Conservation (phyloP, 2,113 vertebrate genomes). For the Silurus glanis region DNA sequence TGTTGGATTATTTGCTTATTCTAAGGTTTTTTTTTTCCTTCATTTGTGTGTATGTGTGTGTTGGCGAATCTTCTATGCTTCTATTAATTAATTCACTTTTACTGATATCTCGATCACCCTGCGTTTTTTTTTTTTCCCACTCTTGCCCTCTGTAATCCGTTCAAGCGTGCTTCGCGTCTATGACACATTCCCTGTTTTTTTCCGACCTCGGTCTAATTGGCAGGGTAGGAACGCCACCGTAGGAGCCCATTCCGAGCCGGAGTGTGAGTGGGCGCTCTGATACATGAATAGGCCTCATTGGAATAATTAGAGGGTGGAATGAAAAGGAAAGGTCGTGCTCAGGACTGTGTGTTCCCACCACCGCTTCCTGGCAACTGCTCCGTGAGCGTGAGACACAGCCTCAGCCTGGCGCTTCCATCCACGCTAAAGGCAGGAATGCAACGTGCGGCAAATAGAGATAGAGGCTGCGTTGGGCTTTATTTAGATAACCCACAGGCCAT, state of each 20-base stretch:
- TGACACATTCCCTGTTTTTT: slow-evolving; percentile 28
- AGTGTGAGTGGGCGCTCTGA: slow-evolving; percentile 23
- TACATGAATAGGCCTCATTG: slow-evolving; percentile 31
- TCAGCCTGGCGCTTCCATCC: not conserved
- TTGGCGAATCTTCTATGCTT: not conserved
- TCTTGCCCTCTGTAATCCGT: not conserved
- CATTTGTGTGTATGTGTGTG: not conserved
- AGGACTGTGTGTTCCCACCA: slow-evolving; percentile 8
- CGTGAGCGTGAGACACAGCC: slow-evolving; percentile 9
- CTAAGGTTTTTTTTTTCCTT: not conserved
- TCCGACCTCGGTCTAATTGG: slow-evolving; percentile 32
- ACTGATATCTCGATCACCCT: not conserved
- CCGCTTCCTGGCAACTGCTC: not conserved
- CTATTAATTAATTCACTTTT: slow-evolving; percentile 27
- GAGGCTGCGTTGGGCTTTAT: not conserved
- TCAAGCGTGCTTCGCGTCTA: not conserved
- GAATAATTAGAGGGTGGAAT: slow-evolving; percentile 40
- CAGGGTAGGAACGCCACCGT: slow-evolving; percentile 1
- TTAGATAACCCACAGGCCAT: not conserved
- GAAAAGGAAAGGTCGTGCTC: slow-evolving; percentile 34
- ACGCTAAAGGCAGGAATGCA: slow-evolving; percentile 4
- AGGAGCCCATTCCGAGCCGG: slow-evolving; percentile 18
- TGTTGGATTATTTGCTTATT: not conserved
- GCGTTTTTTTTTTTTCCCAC: not conserved
- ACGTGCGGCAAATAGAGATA: not conserved